Percentiles rank a stretch among this genome's conserved stretches.
phyloP scores from a whole-genome alignment of 2,888 invertebrate species.

The Lasioglossum figueresi region DNA sequence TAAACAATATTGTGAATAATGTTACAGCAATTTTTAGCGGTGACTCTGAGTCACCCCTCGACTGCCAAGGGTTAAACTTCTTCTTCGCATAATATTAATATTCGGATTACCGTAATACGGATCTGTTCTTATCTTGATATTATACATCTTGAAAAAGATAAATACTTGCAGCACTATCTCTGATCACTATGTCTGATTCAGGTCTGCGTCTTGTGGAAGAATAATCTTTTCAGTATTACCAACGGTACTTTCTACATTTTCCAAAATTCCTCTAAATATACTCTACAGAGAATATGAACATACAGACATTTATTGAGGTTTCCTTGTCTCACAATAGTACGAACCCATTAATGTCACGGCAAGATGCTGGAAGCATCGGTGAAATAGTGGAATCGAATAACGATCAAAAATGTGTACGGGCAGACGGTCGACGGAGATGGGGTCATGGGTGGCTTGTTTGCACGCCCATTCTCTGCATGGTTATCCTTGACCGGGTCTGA shows the following conservation, averaged over 20 bases:
- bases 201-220: background rate
- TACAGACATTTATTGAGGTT: background rate
- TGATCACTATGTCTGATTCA: no score
- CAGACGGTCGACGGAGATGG: constrained; percentile 45
- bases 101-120: background rate
- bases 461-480: constrained; percentile 81
- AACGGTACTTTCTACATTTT: background rate
- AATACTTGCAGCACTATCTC: background rate
- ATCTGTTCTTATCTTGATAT: background rate
- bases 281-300: background rate
- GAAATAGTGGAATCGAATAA: constrained; percentile 36
- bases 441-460: constrained; percentile 80
- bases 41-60: no score
- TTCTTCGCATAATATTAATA: background rate
- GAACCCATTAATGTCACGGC: background rate
- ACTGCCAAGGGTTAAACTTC: background rate
- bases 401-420: constrained; percentile 48
- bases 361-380: constrained; percentile 3
- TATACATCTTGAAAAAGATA: background rate
- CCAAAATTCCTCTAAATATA: background rate
- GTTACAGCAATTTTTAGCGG: no score
- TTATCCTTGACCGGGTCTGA: constrained; percentile 77
- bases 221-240: background rate
- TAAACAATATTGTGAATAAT: no score
- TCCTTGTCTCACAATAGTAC: background rate